Evolutionary conservation across 2,797 vertebrate species (phyloP), one percentile per base, ranked within the genome.

Genomic region (Menidia menidia): DNA sequence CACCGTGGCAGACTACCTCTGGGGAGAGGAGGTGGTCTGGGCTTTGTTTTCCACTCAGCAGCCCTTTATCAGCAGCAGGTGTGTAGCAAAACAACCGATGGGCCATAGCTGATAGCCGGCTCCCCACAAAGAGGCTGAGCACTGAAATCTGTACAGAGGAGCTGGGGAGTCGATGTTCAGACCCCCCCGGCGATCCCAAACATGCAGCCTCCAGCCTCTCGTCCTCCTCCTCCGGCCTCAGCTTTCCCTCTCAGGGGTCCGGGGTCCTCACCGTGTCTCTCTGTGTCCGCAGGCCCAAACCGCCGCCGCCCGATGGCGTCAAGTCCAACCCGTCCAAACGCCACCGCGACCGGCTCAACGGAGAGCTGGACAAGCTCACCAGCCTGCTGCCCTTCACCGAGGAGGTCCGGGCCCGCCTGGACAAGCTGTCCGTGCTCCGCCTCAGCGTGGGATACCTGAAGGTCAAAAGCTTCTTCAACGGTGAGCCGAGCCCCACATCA

Each of bases 251-350:
- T 39, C 35, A 2, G 35, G 35, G 35, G 35, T 25, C 25, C 25
- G 25, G 25, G 2, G 25, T 25, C 25, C 25, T 25, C 25, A 25
- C 35, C 10, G 5, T 47, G 6, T 58, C 3, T 72, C 4, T 65
- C 12, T 66, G 9, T 54, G 0, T 59, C 47, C 12, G 4, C 80
- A 95, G 94, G 45, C 93, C 93, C 18, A 95, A 94, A 70, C 91
- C 91, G 1, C 82, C 86, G 0, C 89, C 90, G 0, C 56, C 79
- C 0, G 92, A 95, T 64, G 94, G 88, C 2, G n/a, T 73, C 71
- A 95, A 96, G 75, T 96, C 95, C 54, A 97, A 95, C 86, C 95
- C 95, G 0, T 97, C 95, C 73, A 96, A 96, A 72, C 87, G 92
- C 4, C 96, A 96, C 82, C 82, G 93, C 1, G 95, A 96, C 42